Evolutionary conservation across 53 echinoderm and acorn worm species (phyloP).

Genomic region (Crossaster papposus): DNA sequence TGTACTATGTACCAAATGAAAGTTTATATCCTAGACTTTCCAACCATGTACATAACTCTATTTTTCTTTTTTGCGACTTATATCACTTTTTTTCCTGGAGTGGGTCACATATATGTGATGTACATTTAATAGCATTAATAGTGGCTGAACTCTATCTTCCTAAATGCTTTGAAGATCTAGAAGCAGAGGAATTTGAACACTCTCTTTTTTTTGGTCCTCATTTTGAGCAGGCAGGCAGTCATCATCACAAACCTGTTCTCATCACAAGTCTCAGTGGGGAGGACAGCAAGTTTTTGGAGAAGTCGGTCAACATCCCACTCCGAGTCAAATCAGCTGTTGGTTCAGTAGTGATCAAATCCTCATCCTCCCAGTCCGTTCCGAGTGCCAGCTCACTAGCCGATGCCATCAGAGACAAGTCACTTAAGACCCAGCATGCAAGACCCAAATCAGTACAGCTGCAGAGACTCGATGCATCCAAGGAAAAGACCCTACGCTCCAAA

Average conservation of each 20-base stretch:
- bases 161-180: too few relatives aligned
- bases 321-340: slow-evolving; percentile 60
- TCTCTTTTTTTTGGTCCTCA: neutral
- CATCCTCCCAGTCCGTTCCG: slow-evolving; percentile 34
- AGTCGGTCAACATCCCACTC: slow-evolving; percentile 76
- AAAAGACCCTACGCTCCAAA: slow-evolving; percentile 48
- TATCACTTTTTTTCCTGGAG: too few relatives aligned
- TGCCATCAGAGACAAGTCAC: slow-evolving; percentile 63
- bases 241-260: slow-evolving; percentile 24
- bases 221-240: slow-evolving; percentile 24
- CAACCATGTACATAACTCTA: too few relatives aligned
- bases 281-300: slow-evolving; percentile 69
- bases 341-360: neutral
- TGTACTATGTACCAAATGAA: too few relatives aligned
- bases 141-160: too few relatives aligned
- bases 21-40: too few relatives aligned
- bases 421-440: slow-evolving; percentile 63
- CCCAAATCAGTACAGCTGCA: slow-evolving; percentile 47
- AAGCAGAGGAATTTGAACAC: neutral
- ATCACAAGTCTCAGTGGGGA: slow-evolving; percentile 28
- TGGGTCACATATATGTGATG: too few relatives aligned
- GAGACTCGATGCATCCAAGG: slow-evolving; percentile 42
- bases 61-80: too few relatives aligned
- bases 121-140: too few relatives aligned
- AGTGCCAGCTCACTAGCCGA: slow-evolving; percentile 64